These are phyloP conservation scores for Mormyrus hasselquistii DNA, from an alignment of 2,797 vertebrate species.

Conservation along the genomic window DNA sequence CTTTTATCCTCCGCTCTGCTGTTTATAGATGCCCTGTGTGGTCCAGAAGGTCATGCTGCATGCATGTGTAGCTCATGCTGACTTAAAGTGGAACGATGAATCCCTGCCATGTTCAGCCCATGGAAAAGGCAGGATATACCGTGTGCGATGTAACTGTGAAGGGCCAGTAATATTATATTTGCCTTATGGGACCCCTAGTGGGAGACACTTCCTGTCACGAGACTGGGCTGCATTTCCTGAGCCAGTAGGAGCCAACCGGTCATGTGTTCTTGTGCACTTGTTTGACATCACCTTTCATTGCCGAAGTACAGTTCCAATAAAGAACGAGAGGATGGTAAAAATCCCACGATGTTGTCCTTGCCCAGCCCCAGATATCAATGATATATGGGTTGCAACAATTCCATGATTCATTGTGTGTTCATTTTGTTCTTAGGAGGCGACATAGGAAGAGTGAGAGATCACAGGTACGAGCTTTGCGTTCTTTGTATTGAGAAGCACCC, in stretches of 20 bases:
- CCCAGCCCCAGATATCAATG: neutral
- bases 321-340: neutral
- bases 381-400: neutral
- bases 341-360: neutral
- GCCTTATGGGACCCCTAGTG: neutral
- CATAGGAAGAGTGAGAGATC: neutral
- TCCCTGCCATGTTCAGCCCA: neutral
- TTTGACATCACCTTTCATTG: neutral
- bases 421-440: neutral
- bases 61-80: neutral
- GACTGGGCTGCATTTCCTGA: neutral
- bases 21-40: conserved; percentile 19
- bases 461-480: neutral
- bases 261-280: neutral
- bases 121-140: neutral
- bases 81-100: neutral
- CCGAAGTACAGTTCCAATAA: neutral
- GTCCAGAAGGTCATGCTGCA: neutral
- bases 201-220: neutral
- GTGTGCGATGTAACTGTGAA: neutral
- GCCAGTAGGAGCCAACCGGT: neutral
- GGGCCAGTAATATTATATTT: neutral
- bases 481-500: neutral
- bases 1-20: conserved; percentile 21
- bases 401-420: neutral